Percentiles rank a stretch among this genome's conserved stretches.
Conservation (phyloP, 2,888 invertebrate genomes). For the Lepidocyrtinus sp. region DNA sequence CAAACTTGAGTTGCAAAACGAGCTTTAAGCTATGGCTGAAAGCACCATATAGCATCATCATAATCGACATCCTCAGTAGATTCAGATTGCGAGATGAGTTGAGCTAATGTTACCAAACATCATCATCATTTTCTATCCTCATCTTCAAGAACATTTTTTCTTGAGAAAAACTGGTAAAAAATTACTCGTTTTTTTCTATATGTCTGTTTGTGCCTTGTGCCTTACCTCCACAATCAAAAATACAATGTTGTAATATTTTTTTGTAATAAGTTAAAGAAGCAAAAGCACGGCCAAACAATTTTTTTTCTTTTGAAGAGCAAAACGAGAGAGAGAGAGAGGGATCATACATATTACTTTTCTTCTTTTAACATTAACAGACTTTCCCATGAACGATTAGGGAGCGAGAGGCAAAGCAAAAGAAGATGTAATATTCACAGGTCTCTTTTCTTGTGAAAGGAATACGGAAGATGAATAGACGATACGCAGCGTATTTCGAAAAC, state of each 20-base stretch:
- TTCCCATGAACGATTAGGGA: neutral
- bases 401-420: neutral
- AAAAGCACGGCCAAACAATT: too few species aligned
- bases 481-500: too few species aligned
- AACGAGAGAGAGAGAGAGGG: constrained; percentile 3
- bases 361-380: constrained; percentile 21
- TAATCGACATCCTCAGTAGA: too few species aligned
- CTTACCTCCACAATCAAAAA: too few species aligned
- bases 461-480: too few species aligned
- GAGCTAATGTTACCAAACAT: neutral
- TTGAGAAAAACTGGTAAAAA: neutral
- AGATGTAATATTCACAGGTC: constrained; percentile 13
- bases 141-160: neutral
- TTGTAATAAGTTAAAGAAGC: too few species aligned
- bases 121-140: neutral
- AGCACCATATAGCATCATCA: too few species aligned
- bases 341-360: too few species aligned
- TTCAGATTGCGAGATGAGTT: too few species aligned
- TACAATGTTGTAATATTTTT: too few species aligned
- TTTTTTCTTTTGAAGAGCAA: neutral
- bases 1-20: too few species aligned
- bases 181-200: neutral
- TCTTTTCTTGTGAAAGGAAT: constrained; percentile 3
- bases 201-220: neutral
- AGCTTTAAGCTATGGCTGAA: too few species aligned